A percentile compares a stretch with the other conserved stretches of the same genome.
Conservation (phyloP, 2,888 invertebrate genomes). For the Nezara viridula region DNA sequence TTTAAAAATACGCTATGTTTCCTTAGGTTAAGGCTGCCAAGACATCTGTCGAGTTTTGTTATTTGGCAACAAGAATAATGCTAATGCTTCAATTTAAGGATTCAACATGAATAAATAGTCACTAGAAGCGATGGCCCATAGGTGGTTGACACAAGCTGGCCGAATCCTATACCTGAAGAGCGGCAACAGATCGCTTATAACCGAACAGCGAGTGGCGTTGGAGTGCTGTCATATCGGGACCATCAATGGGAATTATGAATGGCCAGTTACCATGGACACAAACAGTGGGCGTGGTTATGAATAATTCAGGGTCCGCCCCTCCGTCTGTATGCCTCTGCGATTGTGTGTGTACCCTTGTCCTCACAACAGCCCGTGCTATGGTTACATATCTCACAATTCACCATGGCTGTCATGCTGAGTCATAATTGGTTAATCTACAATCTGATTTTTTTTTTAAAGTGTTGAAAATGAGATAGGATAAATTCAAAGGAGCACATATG, state of each 20-base stretch:
- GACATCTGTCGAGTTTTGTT: no score
- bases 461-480: not conserved
- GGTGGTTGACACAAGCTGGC: no score
- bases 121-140: no score
- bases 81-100: no score
- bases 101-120: no score
- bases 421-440: not conserved
- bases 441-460: not conserved
- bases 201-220: not conserved
- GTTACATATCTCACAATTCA: not conserved
- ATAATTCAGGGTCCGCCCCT: slow-evolving; percentile 38
- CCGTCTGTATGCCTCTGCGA: not conserved
- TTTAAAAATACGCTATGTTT: no score
- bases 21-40: no score
- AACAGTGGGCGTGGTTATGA: slow-evolving; percentile 42
- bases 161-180: not conserved
- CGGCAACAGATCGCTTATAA: not conserved
- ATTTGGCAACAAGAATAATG: no score
- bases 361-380: not conserved
- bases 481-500: not conserved
- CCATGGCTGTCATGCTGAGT: not conserved
- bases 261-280: slow-evolving; percentile 32
- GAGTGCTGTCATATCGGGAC: not conserved
- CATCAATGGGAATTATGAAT: slow-evolving; percentile 47
- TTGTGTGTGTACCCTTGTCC: not conserved